Evolutionary conservation across 2,113 vertebrate genomes (phyloP).

Genomic region (Ophthalmolycus amberensis): DNA sequence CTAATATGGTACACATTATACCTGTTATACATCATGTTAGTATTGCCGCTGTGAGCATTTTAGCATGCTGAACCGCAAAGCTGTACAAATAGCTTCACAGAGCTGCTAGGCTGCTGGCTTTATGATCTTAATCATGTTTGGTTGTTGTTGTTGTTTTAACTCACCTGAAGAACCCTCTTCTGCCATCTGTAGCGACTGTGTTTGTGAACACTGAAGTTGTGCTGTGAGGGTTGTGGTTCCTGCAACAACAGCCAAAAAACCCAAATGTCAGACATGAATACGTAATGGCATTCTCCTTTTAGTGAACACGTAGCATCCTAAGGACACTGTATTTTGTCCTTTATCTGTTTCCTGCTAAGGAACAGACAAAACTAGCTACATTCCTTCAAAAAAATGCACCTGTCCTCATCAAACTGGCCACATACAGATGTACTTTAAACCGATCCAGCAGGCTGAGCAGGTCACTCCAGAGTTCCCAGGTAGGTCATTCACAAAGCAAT

Average conservation of each 20-base stretch:
- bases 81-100: background rate
- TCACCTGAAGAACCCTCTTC: conserved; percentile 86
- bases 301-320: background rate
- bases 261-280: background rate
- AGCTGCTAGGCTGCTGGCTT: background rate
- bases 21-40: background rate
- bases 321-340: background rate
- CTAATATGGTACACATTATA: background rate
- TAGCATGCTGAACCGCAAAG: background rate
- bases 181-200: conserved; percentile 84
- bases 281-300: background rate
- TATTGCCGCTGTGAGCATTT: background rate
- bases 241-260: conserved; percentile 36
- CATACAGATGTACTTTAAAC: background rate
- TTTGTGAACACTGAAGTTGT: conserved; percentile 87
- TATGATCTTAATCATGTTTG: background rate
- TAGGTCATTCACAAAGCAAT: background rate
- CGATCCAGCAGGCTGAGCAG: conserved; percentile 38
- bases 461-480: background rate
- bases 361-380: background rate
- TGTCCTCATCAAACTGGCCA: background rate
- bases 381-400: background rate
- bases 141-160: conserved; percentile 10
- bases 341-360: background rate
- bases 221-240: conserved; percentile 69